Conservation (phyloP, 1,140 invertebrate genomes). For the Capitella teleta region DNA sequence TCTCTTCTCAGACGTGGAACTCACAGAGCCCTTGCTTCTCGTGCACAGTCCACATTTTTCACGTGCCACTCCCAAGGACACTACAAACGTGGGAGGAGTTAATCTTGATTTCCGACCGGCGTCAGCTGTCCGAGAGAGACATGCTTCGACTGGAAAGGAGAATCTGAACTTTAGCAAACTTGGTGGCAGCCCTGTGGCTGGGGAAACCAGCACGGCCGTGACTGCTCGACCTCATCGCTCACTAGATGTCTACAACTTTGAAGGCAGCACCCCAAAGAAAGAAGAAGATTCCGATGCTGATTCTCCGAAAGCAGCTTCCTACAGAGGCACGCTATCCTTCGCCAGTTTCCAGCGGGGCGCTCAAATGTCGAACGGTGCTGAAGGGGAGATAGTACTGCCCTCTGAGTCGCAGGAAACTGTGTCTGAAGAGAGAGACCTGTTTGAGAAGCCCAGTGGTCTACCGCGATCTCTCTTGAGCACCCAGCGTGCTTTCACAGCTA, state of each 20-base stretch:
- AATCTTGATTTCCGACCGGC: not conserved
- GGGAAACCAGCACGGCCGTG: not conserved
- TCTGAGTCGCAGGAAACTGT: not conserved
- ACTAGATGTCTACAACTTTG: slow-evolving; percentile 10
- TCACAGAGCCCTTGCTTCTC: not conserved
- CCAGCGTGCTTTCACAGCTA: not conserved
- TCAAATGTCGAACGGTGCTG: not conserved
- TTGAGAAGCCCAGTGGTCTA: slow-evolving; percentile 2
- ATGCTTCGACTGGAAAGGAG: slow-evolving; percentile 4
- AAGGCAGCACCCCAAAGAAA: slow-evolving; percentile 8
- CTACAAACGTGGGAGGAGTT: not conserved
- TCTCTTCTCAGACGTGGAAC: not conserved
- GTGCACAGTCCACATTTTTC: not conserved
- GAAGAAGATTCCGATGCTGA: slow-evolving; percentile 1
- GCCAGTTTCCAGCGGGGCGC: slow-evolving; percentile 5
- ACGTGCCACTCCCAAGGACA: slow-evolving; percentile 2
- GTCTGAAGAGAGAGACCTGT: not conserved
- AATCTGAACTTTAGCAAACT: slow-evolving; percentile 1
- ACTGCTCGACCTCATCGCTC: not conserved
- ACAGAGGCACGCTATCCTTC: slow-evolving; percentile 5
- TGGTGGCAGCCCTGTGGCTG: not conserved
- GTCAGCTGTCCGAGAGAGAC: not conserved
- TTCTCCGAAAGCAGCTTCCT: not conserved
- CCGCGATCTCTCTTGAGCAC: not conserved
- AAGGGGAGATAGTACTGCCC: slow-evolving; percentile 1